Percentiles rank a stretch among this genome's conserved stretches.
phyloP scores from a whole-genome alignment of 92 coral and sea anemone genomes.

The Blastomussa wellsi region DNA sequence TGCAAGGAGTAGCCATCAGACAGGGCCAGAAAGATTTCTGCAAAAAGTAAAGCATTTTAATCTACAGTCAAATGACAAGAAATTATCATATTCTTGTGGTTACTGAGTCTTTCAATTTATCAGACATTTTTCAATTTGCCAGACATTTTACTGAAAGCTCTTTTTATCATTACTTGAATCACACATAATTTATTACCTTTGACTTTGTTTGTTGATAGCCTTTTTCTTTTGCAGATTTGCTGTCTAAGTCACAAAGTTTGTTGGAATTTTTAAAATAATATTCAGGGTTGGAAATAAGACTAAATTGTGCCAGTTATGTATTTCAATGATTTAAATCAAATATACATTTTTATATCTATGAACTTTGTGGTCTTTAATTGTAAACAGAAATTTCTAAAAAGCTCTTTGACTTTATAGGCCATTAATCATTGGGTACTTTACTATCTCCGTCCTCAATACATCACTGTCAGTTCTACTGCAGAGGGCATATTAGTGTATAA shows the following conservation, averaged over 20 bases:
- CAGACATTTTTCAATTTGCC: not conserved
- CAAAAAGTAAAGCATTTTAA: not conserved
- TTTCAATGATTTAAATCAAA: not conserved
- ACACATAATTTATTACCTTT: too few species aligned
- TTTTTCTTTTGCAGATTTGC: not conserved
- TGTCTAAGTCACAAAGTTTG: not conserved
- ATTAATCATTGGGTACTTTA: not conserved
- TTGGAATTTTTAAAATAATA: not conserved
- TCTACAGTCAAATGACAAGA: too few species aligned
- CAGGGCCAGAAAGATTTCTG: not conserved
- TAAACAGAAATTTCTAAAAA: not conserved
- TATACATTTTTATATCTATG: not conserved
- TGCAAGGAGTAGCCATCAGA: not conserved
- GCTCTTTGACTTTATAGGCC: not conserved
- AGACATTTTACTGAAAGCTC: not conserved
- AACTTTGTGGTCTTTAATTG: not conserved
- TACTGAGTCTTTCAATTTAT: not conserved
- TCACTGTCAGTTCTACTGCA: conserved; percentile 22
- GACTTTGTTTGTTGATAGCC: not conserved
- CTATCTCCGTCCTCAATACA: not conserved
- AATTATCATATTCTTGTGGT: too few species aligned
- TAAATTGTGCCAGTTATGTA: not conserved
- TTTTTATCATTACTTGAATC: not conserved
- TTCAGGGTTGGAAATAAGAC: not conserved
- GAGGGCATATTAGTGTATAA: not conserved